These are phyloP conservation scores for Trachythela sp. DNA, from an alignment of 64 coral and sea anemone species.

Conservation along the genomic window DNA sequence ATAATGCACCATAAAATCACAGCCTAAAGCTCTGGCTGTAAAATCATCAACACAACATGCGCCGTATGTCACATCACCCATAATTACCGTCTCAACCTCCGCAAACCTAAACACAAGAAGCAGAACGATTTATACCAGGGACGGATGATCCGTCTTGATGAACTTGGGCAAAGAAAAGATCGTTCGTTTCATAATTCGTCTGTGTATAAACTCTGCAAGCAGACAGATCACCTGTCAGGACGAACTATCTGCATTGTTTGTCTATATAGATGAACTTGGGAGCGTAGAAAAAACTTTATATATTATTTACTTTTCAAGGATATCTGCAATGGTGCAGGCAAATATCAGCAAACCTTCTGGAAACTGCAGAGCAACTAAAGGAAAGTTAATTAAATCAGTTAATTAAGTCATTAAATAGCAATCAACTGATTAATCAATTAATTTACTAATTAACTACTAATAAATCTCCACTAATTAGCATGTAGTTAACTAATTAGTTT, in stretches of 20 bases:
- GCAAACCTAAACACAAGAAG: constrained; percentile 57
- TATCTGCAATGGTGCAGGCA: constrained; percentile 95
- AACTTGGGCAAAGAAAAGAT: too few species aligned
- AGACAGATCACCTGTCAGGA: too few species aligned
- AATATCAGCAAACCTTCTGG: constrained; percentile 90
- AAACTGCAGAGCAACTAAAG: constrained; percentile 86
- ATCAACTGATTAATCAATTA: too few species aligned
- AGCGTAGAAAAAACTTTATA: too few species aligned
- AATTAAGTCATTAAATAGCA: too few species aligned
- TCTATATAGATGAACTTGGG: too few species aligned
- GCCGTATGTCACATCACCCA: constrained; percentile 97
- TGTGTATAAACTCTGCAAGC: too few species aligned
- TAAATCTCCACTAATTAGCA: not conserved
- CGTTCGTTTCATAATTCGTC: too few species aligned
- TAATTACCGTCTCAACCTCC: constrained; percentile 88
- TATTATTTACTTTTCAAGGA: constrained; percentile 89
- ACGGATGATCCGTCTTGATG: too few species aligned
- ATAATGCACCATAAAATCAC: constrained; percentile 96
- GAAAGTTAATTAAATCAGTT: not conserved
- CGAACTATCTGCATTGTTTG: too few species aligned
- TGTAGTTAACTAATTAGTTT: not conserved
- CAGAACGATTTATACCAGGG: too few species aligned
- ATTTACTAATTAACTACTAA: not conserved
- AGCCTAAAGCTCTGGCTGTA: constrained; percentile 74
- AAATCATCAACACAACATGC: constrained; percentile 98